Conservation (phyloP, 2,888 invertebrate genomes). For the Tryphoninae sp. region DNA sequence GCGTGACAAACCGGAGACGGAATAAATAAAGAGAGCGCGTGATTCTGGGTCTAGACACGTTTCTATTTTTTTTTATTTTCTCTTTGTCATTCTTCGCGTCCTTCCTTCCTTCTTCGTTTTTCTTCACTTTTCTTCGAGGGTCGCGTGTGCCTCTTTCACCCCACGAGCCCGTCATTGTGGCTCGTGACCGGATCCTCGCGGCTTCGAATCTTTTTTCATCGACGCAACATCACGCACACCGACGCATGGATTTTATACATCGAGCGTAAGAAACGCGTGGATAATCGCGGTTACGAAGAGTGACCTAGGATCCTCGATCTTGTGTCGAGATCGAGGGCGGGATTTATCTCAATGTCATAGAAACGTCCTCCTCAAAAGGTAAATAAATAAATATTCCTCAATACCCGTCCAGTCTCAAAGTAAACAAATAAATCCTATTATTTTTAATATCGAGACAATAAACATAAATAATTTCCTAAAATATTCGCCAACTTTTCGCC, state of each 20-base stretch:
- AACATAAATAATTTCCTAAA: too few relatives aligned
- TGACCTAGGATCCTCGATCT: constrained; percentile 34
- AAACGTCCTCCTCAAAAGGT: constrained; percentile 5
- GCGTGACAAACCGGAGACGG: constrained; percentile 67
- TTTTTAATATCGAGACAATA: too few relatives aligned
- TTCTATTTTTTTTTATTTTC: constrained; percentile 38
- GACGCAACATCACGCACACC: constrained; percentile 25
- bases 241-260: too few relatives aligned
- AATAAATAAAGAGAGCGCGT: constrained; percentile 73
- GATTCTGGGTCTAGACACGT: constrained; percentile 63
- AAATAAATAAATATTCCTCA: not conserved
- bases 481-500: too few relatives aligned
- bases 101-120: constrained; percentile 27
- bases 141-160: constrained; percentile 42
- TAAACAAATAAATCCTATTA: too few relatives aligned
- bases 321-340: constrained; percentile 26
- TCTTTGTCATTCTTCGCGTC: constrained; percentile 32
- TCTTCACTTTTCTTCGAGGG: constrained; percentile 34
- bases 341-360: constrained; percentile 39
- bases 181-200: constrained; percentile 68
- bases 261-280: constrained; percentile 37
- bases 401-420: not conserved
- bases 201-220: constrained; percentile 54
- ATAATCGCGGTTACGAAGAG: constrained; percentile 59
- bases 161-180: constrained; percentile 63